A percentile compares a stretch with the other conserved stretches of the same genome.
These are phyloP conservation scores for Zaprionus ornatus DNA, from an alignment of 1,140 invertebrate species.

Conservation along the genomic window DNA sequence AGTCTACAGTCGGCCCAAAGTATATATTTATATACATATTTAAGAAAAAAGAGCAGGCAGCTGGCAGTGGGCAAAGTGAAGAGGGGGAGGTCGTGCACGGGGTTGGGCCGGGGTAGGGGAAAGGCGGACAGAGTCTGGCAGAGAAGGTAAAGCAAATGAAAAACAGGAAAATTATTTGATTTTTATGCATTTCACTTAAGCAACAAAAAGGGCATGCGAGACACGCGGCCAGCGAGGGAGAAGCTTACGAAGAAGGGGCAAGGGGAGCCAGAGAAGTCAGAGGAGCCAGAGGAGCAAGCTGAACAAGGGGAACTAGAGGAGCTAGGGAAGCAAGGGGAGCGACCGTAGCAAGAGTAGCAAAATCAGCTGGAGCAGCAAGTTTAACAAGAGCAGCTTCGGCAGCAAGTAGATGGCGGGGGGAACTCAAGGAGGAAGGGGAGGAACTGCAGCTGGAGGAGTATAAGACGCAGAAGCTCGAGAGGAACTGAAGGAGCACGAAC, in stretches of 20 bases:
- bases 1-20: conserved; percentile 49
- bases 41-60: conserved; percentile 19
- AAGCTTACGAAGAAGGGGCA: background rate
- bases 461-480: background rate
- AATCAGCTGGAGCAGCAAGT: background rate
- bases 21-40: conserved; percentile 63
- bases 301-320: background rate
- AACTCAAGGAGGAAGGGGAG: background rate
- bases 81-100: background rate
- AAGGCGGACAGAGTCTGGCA: background rate
- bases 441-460: background rate
- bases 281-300: background rate
- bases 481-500: background rate
- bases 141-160: conserved; percentile 45
- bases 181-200: conserved; percentile 80
- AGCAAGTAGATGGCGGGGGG: background rate
- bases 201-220: conserved; percentile 61
- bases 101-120: background rate
- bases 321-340: background rate
- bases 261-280: background rate
- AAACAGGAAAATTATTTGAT: conserved; percentile 81
- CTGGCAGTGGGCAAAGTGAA: background rate
- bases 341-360: background rate
- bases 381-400: background rate
- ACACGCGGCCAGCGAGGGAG: background rate